These are phyloP conservation scores for Campopleginae sp. DNA, from an alignment of 2,888 invertebrate genomes.

Conservation along the genomic window DNA sequence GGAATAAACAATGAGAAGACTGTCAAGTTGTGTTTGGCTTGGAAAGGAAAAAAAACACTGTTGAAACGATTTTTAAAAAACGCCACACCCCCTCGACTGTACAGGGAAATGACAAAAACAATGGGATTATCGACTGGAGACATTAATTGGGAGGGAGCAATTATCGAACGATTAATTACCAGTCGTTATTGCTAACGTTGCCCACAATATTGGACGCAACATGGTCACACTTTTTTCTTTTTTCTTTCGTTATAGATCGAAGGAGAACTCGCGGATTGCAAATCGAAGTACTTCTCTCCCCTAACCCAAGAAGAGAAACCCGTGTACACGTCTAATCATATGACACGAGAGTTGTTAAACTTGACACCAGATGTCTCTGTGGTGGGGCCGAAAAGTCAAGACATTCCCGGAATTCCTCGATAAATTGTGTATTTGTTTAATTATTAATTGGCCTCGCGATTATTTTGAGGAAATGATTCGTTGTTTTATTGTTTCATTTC, in stretches of 20 bases:
- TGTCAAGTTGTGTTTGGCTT: neutral
- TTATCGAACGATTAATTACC: constrained; percentile 55
- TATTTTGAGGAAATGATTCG: neutral
- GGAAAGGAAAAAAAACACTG: neutral
- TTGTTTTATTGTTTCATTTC: constrained; percentile 8
- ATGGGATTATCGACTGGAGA: constrained; percentile 6
- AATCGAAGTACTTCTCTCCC: constrained; percentile 35
- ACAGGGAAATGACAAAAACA: neutral
- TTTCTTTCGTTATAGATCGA: constrained; percentile 11
- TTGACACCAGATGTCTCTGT: constrained; percentile 32
- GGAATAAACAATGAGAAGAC: constrained; percentile 75
- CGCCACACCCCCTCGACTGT: constrained; percentile 70
- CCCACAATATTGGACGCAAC: constrained; percentile 64
- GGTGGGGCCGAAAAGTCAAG: neutral
- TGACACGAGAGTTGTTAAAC: constrained; percentile 60
- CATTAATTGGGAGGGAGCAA: neutral
- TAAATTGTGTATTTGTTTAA: constrained; percentile 5
- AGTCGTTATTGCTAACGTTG: constrained; percentile 56
- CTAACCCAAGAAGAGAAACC: constrained; percentile 64
- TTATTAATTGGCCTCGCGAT: neutral
- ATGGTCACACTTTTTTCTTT: constrained; percentile 42
- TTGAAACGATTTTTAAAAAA: constrained; percentile 28
- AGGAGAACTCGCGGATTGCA: constrained; percentile 24
- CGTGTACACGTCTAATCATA: constrained; percentile 66
- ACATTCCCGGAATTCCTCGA: neutral